Percentiles rank a stretch among this genome's conserved stretches.
Conservation (phyloP, 2,888 invertebrate species). For the Baccha elongata region DNA sequence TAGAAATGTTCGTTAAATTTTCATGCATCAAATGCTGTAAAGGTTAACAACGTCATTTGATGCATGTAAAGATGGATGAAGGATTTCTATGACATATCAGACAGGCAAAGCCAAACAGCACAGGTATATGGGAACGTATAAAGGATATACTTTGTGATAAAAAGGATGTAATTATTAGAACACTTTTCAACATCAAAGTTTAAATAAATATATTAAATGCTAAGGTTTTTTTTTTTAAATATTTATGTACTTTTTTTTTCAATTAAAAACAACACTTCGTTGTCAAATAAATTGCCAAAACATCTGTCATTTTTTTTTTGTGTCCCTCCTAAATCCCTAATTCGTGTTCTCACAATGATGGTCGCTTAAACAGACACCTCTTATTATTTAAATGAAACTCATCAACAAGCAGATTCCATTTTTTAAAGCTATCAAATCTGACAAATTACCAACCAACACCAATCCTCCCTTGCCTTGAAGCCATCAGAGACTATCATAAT, state of each 20-base stretch:
- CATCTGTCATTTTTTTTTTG: background rate
- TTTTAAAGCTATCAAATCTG: conserved; percentile 32
- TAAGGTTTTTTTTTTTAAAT: too few species aligned
- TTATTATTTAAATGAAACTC: conserved; percentile 23
- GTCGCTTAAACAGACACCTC: conserved; percentile 6
- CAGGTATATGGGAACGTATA: too few species aligned
- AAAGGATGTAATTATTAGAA: conserved; percentile 34
- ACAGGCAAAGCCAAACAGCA: conserved; percentile 11
- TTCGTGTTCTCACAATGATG: background rate
- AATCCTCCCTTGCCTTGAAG: background rate
- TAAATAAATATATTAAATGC: too few species aligned
- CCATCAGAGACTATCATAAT: conserved; percentile 67
- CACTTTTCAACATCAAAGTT: conserved; percentile 35
- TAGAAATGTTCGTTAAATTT: conserved; percentile 69
- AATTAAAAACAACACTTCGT: too few species aligned
- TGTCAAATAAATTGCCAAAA: too few species aligned
- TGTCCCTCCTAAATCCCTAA: background rate
- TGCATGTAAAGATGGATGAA: conserved; percentile 17
- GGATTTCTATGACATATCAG: conserved; percentile 56
- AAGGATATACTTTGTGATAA: too few species aligned
- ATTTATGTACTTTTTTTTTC: too few species aligned
- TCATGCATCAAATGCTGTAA: conserved; percentile 57
- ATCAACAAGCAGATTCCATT: conserved; percentile 42
- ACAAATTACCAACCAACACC: conserved; percentile 16
- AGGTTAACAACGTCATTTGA: conserved; percentile 38